These are phyloP conservation scores for Podarcis raffonei DNA, from an alignment of 2,113 vertebrate genomes.

Conservation along the genomic window DNA sequence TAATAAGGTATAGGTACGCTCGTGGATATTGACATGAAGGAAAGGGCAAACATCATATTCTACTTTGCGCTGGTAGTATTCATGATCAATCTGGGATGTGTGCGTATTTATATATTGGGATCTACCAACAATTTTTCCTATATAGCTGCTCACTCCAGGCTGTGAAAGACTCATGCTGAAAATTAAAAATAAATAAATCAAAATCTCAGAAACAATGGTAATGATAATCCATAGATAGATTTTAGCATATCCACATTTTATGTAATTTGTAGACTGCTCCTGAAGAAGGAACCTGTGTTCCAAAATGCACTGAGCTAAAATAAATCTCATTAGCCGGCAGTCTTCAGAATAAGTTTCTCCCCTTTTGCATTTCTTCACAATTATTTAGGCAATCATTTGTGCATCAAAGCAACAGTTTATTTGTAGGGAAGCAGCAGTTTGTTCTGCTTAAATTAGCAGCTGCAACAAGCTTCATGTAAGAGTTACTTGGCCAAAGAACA, in stretches of 20 bases:
- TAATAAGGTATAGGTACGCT: neutral
- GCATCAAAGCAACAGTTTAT: constrained; percentile 28
- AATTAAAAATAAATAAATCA: too few relatives aligned
- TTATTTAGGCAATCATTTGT: constrained; percentile 25
- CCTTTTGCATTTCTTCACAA: too few relatives aligned
- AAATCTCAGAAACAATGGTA: constrained; percentile 30
- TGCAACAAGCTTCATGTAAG: constrained; percentile 6
- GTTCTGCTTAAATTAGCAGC: constrained; percentile 23
- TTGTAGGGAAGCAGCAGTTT: constrained; percentile 18
- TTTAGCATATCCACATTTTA: too few relatives aligned
- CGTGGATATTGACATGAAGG: constrained; percentile 24
- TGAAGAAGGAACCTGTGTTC: neutral
- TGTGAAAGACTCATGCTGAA: constrained; percentile 36
- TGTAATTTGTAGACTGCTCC: neutral
- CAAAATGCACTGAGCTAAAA: neutral
- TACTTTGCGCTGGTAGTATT: constrained; percentile 31
- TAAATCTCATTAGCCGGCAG: too few relatives aligned
- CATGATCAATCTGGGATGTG: constrained; percentile 23
- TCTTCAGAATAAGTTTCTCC: too few relatives aligned
- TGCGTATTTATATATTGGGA: constrained; percentile 46
- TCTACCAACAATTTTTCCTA: constrained; percentile 43
- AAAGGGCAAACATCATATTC: constrained; percentile 53
- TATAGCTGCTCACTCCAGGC: constrained; percentile 29
- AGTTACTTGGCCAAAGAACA: constrained; percentile 31
- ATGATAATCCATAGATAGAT: too few relatives aligned